Evolutionary conservation across 2,113 vertebrate genomes (phyloP).

Genomic region (rat (Rattus norvegicus)): DNA sequence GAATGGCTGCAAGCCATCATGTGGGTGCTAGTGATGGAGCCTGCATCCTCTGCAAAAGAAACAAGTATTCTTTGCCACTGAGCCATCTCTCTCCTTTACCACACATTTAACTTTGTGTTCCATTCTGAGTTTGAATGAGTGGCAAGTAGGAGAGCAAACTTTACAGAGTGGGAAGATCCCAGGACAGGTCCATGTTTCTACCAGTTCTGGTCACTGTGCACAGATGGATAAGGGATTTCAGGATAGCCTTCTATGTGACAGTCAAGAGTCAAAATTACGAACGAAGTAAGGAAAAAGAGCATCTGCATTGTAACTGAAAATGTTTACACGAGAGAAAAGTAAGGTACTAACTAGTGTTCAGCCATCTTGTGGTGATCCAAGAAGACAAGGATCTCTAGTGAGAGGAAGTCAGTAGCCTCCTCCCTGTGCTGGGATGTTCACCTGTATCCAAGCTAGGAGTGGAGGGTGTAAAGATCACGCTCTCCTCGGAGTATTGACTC

Average conservation of each 20-base stretch:
- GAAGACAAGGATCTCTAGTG: background rate
- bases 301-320: background rate
- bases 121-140: conserved; percentile 28
- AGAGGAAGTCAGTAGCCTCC: background rate
- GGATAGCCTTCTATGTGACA: background rate
- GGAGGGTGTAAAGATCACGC: background rate
- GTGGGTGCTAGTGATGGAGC: background rate
- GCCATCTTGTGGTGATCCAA: background rate
- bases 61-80: background rate
- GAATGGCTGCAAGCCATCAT: background rate
- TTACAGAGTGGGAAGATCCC: background rate
- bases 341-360: background rate
- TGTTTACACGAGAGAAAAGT: background rate
- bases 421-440: background rate
- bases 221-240: background rate
- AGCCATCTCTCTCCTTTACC: background rate
- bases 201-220: background rate
- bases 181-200: background rate
- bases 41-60: background rate
- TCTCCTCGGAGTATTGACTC: background rate
- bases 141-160: background rate
- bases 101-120: conserved; percentile 4
- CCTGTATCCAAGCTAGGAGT: background rate
- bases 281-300: conserved; percentile 45
- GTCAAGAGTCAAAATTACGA: conserved; percentile 32